Evolutionary conservation across 2,888 invertebrate species (phyloP).

Genomic region (Tanytarsus gracilentus): DNA sequence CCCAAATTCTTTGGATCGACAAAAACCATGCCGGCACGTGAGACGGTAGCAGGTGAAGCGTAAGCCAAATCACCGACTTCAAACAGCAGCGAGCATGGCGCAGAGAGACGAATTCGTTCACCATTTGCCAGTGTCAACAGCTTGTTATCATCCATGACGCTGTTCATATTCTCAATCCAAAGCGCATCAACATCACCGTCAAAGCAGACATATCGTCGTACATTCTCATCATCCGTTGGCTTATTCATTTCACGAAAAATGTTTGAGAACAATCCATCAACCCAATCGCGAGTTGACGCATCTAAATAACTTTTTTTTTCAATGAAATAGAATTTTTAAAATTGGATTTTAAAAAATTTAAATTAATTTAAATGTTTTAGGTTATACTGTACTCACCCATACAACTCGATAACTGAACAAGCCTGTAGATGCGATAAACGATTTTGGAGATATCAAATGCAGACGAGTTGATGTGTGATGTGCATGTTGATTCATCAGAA

Average conservation of each 20-base stretch:
- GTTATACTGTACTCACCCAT: too few relatives aligned
- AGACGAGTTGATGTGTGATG: not conserved
- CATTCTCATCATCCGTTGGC: slow-evolving; percentile 58
- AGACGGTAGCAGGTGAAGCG: slow-evolving; percentile 88
- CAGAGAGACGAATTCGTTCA: slow-evolving; percentile 72
- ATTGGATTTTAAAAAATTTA: too few relatives aligned
- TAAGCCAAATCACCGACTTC: slow-evolving; percentile 84
- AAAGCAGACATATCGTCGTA: slow-evolving; percentile 75
- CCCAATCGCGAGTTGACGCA: slow-evolving; percentile 82
- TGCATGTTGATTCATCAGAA: not conserved
- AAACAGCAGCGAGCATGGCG: slow-evolving; percentile 74
- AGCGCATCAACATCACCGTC: slow-evolving; percentile 91
- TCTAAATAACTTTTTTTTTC: slow-evolving; percentile 85
- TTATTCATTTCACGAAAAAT: slow-evolving; percentile 87
- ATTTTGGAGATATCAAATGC: not conserved
- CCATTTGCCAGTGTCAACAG: slow-evolving; percentile 84
- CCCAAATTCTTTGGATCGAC: slow-evolving; percentile 88
- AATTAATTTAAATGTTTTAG: too few relatives aligned
- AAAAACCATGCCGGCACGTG: slow-evolving; percentile 88
- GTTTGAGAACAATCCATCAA: slow-evolving; percentile 80
- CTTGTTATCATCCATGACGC: slow-evolving; percentile 93
- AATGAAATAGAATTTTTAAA: too few relatives aligned
- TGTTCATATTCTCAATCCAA: slow-evolving; percentile 97
- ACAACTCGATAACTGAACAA: slow-evolving; percentile 58
- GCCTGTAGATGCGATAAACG: slow-evolving; percentile 47